These are phyloP conservation scores for Bembecia ichneumoniformis DNA, from an alignment of 2,888 invertebrate genomes.

Conservation along the genomic window DNA sequence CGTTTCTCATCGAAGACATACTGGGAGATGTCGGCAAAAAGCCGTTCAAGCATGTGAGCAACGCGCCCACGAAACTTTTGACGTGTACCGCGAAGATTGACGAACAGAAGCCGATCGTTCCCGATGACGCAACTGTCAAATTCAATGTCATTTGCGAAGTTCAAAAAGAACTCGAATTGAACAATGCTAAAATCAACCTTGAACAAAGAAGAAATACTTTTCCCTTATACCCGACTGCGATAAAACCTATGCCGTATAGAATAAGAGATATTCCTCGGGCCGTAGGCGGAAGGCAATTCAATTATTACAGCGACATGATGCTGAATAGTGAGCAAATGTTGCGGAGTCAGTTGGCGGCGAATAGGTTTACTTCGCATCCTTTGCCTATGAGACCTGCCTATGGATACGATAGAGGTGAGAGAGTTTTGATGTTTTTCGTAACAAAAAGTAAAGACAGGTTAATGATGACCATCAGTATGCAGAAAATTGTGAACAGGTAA, in stretches of 20 bases:
- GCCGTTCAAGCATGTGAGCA: constrained; percentile 34
- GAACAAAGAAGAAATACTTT: constrained; percentile 50
- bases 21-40: constrained; percentile 40
- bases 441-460: no score
- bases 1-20: constrained; percentile 59
- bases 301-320: constrained; percentile 48
- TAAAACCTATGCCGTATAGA: constrained; percentile 48
- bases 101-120: constrained; percentile 4
- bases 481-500: no score
- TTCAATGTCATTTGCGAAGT: constrained; percentile 31
- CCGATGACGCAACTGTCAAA: constrained; percentile 19
- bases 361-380: constrained; percentile 39
- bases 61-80: constrained; percentile 35
- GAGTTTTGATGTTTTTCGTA: not conserved
- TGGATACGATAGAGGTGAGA: constrained; percentile 54
- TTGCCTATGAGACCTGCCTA: constrained; percentile 45
- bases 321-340: constrained; percentile 44
- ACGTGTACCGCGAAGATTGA: constrained; percentile 20
- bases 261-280: constrained; percentile 24
- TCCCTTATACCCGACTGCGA: constrained; percentile 48
- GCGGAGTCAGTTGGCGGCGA: constrained; percentile 44
- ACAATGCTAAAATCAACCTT: constrained; percentile 25
- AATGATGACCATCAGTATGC: no score
- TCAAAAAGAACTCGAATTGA: constrained; percentile 32
- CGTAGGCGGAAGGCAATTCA: constrained; percentile 31